phyloP scores from a whole-genome alignment of 2,113 vertebrate genomes.

The Neofelis nebulosa region DNA sequence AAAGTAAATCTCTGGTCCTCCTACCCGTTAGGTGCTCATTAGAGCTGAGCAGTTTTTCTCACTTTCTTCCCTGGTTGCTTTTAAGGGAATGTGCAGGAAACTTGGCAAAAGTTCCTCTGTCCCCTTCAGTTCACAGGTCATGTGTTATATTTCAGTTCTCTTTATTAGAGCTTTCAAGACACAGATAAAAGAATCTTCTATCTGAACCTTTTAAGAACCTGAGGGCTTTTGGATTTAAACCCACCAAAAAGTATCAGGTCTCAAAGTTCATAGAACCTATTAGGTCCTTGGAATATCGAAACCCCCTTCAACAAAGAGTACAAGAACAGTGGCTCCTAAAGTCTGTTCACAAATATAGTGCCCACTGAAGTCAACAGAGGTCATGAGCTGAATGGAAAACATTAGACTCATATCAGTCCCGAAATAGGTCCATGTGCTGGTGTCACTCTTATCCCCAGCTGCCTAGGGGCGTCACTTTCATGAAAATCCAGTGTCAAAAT shows the following conservation, averaged over 20 bases:
- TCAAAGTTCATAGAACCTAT: background rate
- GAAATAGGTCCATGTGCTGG: conserved; percentile 56
- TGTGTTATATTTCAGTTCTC: background rate
- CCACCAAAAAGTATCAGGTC: background rate
- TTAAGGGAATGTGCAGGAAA: conserved; percentile 24
- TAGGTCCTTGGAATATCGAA: background rate
- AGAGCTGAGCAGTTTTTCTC: background rate
- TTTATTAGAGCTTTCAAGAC: conserved; percentile 55
- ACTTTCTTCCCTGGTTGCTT: conserved; percentile 53
- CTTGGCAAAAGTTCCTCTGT: conserved; percentile 20
- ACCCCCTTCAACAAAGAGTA: background rate
- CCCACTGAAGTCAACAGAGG: conserved; percentile 61
- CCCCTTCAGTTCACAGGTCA: background rate
- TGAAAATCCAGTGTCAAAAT: conserved; percentile 33
- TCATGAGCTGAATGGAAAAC: conserved; percentile 69
- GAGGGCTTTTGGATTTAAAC: conserved; percentile 27
- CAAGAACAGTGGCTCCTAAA: background rate
- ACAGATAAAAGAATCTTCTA: conserved; percentile 32
- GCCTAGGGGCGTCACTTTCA: conserved; percentile 53
- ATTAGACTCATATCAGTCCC: conserved; percentile 53
- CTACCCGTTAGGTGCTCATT: conserved; percentile 44
- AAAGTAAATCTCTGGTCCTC: conserved; percentile 23
- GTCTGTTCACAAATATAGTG: conserved; percentile 35
- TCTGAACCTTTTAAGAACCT: conserved; percentile 34
- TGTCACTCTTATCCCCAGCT: conserved; percentile 64